Evolutionary conservation across 1,140 invertebrate species (phyloP), one percentile per base, ranked within the genome.

Genomic region (Phocides pigmalion): DNA sequence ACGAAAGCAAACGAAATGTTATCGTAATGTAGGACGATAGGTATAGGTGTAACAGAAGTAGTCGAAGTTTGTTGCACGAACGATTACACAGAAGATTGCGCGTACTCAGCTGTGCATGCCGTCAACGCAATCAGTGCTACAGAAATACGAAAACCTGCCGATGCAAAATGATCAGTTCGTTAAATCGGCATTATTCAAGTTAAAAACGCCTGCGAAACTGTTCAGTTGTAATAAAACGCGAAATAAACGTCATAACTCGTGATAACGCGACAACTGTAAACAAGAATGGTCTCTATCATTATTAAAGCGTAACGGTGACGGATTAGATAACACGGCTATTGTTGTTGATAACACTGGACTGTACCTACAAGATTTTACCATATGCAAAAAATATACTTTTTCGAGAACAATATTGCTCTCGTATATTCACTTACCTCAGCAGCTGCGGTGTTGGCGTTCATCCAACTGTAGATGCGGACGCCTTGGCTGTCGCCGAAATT

Each of bases 371-470:
- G 50, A 66, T 62, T 63, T 58, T 20, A 58, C 41, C 28, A 28
- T 49, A 28, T 44, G 65, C 50, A 70, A 74, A 75, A 73, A 73
- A 72, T 58, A 16, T 50, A 65, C 56, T 72, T 68, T 69, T 44
- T 32, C 20, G 70, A 75, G 58, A 42, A 64, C 62, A 61, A 53
- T 81, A 74, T 32, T 11, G n/a, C 70, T 82, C 66, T 56, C n/a
- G n/a, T n/a, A 35, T 77, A 76, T 79, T 73, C 67, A 72, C 84
- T 89, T 80, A 90, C 87, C 87, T 90, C 81, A 83, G 79, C 68
- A 79, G 72, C 72, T 72, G 83, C 75, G 70, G 70, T 79, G 76
- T 85, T 90, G 87, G 87, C 87, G 79, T 87, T 82, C 87, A 88
- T 90, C 87, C 87, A 90, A 90, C 70, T 81, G 70, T 68, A 67